Base-by-base conservation (phyloP, 2,113 vertebrate species). In the Reinhardtius hippoglossoides region DNA sequence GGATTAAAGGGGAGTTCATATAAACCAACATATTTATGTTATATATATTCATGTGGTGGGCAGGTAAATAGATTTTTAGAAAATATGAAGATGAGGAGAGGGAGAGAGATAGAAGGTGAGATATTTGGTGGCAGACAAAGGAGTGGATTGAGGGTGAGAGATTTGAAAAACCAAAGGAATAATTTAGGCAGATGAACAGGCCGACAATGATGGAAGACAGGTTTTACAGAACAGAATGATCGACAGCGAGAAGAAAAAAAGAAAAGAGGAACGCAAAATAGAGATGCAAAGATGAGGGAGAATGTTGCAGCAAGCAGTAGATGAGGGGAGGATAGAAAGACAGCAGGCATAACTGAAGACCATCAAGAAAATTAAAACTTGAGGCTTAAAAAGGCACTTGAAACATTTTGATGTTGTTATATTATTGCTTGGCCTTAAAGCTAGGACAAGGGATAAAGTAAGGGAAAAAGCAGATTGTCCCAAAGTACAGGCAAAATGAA, bases 11-110 rank as follows among this genome's bases (percentile, higher is more conserved):
- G 31, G 37, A 78, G 37, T 62, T 23, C 46, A 72, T 56, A 65
- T 35, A 59, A 63, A 70, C 26, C 64, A 24, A 72, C 50, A 31
- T 35, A 59, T 74, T 71, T 65, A 79, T 62, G 27, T 57, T 37
- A 37, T 37, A 37, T 37, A 37, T 37, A 37, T 37, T 9, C 9
- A 9, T 37, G 73, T 66, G 60, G 67, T 60, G 64, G 7, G 44
- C 42, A 67, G 67, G 78, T 78, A 78, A 84, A 87, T 44, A 64
- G 61, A 70, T 71, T 12, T 72, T 86, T 78, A 55, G 37, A 58
- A 59, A 1, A 24, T n/a, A 70, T 14, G 44, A 66, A 52, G 63
- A 73, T 20, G 60, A 72, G 61, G 44, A 55, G 60, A 56, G 15
- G 61, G 44, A 55, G 60, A 56, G 15, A n/a, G 9, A 21, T 20